Conservation (phyloP, 2,797 vertebrate species). For the Urosaurus nigricauda region DNA sequence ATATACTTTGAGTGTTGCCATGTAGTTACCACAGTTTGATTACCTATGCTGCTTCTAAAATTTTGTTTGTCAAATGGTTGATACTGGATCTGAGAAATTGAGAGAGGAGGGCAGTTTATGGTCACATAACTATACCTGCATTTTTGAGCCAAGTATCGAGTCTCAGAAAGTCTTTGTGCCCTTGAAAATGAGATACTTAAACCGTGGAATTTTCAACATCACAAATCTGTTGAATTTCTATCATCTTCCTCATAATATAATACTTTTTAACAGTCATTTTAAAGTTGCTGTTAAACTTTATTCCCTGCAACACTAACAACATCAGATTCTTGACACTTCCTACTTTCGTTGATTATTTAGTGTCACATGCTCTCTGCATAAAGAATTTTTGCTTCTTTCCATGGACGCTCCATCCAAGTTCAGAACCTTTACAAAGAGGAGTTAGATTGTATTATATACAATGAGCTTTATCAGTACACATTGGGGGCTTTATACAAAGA, state of each 20-base stretch:
- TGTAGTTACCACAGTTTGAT: too few species aligned
- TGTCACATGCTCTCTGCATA: too few species aligned
- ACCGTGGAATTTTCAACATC: neutral
- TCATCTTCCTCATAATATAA: neutral
- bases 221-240: neutral
- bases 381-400: neutral
- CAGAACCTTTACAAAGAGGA: neutral
- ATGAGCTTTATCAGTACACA: neutral
- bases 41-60: neutral
- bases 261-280: neutral
- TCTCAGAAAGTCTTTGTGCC: neutral
- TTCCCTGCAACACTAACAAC: neutral
- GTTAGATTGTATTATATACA: neutral
- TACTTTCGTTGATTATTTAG: neutral
- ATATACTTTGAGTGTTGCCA: too few species aligned
- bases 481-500: neutral
- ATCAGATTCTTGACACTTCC: neutral
- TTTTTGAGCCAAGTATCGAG: neutral
- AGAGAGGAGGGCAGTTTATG: too few species aligned
- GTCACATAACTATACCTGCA: neutral
- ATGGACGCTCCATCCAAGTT: neutral
- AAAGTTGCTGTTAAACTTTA: neutral
- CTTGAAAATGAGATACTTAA: neutral
- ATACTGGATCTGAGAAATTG: neutral
- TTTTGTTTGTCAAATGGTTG: neutral